Percentiles rank a stretch among this genome's conserved stretches.
Conservation (phyloP, 1,140 invertebrate genomes). For the Drosophila pseudoobscura region DNA sequence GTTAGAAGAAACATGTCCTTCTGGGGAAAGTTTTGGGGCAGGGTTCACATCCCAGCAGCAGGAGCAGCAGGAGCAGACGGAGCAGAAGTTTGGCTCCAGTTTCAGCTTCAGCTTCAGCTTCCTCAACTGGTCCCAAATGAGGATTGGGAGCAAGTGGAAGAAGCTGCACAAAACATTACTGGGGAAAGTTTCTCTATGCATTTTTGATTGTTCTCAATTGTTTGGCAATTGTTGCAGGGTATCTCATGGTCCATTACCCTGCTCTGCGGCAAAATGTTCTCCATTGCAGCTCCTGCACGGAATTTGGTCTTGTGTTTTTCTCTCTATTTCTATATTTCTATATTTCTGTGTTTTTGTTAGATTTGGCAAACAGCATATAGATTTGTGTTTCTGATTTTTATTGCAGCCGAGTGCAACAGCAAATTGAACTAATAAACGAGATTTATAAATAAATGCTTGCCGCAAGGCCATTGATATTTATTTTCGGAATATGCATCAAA, state of each 20-base stretch:
- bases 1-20: constrained; percentile 15
- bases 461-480: constrained; percentile 28
- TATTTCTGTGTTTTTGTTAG: constrained; percentile 20
- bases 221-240: constrained; percentile 53
- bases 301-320: constrained; percentile 26
- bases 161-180: constrained; percentile 37
- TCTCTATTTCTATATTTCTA: constrained; percentile 13
- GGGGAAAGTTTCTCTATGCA: constrained; percentile 48
- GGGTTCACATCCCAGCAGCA: too few relatives aligned
- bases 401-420: constrained; percentile 60
- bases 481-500: constrained; percentile 18
- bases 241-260: constrained; percentile 53
- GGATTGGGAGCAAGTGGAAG: constrained; percentile 34
- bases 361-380: constrained; percentile 25
- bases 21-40: neutral
- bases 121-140: constrained; percentile 41
- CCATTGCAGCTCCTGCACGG: constrained; percentile 19
- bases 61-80: neutral
- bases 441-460: constrained; percentile 56
- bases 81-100: constrained; percentile 15
- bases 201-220: constrained; percentile 54
- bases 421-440: constrained; percentile 77
- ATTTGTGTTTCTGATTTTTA: constrained; percentile 67
- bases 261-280: constrained; percentile 40
- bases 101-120: constrained; percentile 11